A percentile compares a stretch with the other conserved stretches of the same genome.
phyloP scores from a whole-genome alignment of 1,140 invertebrate genomes.

The Acromyrmex heyeri region DNA sequence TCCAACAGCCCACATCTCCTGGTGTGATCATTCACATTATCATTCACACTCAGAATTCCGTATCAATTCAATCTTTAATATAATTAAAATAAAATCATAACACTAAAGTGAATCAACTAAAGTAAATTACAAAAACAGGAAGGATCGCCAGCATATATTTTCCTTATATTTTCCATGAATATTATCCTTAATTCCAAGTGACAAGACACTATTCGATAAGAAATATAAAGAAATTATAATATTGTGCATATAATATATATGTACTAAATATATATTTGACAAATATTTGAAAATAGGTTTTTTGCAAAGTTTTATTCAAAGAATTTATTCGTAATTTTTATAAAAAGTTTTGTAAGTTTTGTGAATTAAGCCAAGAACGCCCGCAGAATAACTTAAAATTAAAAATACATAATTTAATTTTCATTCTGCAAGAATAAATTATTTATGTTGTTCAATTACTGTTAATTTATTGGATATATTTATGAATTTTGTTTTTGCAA shows the following conservation, averaged over 20 bases:
- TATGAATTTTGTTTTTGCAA: neutral
- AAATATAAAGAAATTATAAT: neutral
- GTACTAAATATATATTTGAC: neutral
- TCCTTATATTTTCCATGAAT: no score
- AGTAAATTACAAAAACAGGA: neutral
- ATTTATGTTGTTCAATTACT: neutral
- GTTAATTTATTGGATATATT: neutral
- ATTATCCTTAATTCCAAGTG: neutral
- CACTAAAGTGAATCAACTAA: no score
- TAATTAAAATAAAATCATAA: conserved; percentile 21
- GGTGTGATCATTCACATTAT: conserved; percentile 37
- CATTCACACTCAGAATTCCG: neutral
- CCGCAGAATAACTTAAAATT: neutral
- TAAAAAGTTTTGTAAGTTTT: neutral
- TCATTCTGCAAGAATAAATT: neutral
- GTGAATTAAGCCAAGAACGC: neutral
- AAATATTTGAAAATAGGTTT: neutral
- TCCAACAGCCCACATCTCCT: conserved; percentile 19
- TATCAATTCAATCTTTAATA: conserved; percentile 1
- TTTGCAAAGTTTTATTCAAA: neutral
- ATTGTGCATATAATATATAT: neutral
- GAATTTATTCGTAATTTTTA: neutral
- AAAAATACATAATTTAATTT: neutral
- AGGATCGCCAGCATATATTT: neutral
- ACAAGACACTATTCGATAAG: neutral